Evolutionary conservation across 1,140 invertebrate genomes (phyloP).

Genomic region (Cyclina sinensis): DNA sequence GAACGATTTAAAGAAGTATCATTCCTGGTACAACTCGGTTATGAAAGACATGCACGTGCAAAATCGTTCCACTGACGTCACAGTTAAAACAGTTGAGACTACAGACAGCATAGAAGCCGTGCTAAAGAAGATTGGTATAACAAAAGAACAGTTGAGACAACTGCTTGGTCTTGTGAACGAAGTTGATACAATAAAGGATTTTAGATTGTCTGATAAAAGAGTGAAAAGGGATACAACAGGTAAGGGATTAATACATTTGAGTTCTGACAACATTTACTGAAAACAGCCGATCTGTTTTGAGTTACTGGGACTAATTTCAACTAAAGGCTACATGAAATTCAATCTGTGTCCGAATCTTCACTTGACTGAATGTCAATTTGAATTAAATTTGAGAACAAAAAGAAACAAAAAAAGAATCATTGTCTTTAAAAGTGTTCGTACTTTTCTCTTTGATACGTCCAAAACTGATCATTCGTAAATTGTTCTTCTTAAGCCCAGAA

Average conservation of each 20-base stretch:
- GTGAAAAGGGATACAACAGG: constrained; percentile 2
- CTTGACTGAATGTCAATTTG: too few relatives aligned
- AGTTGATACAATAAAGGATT: background rate
- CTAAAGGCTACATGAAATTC: too few relatives aligned
- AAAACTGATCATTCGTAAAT: too few relatives aligned
- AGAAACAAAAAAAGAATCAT: too few relatives aligned
- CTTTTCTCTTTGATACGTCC: too few relatives aligned
- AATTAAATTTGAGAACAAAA: too few relatives aligned
- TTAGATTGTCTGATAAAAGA: background rate
- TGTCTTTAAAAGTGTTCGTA: too few relatives aligned
- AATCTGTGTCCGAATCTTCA: too few relatives aligned
- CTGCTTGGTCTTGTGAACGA: background rate
- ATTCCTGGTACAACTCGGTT: constrained; percentile 10
- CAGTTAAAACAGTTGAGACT: background rate
- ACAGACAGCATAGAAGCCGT: background rate
- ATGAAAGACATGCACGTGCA: background rate
- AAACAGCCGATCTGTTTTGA: too few relatives aligned
- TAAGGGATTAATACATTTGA: background rate
- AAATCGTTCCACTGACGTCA: background rate
- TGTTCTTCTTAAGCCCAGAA: too few relatives aligned
- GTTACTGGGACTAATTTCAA: too few relatives aligned
- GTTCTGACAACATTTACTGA: background rate
- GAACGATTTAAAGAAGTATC: background rate
- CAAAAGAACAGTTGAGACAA: constrained; percentile 26
- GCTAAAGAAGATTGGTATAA: background rate